Evolutionary conservation across 2,888 invertebrate species (phyloP).

Genomic region (Acrobasis suavella): DNA sequence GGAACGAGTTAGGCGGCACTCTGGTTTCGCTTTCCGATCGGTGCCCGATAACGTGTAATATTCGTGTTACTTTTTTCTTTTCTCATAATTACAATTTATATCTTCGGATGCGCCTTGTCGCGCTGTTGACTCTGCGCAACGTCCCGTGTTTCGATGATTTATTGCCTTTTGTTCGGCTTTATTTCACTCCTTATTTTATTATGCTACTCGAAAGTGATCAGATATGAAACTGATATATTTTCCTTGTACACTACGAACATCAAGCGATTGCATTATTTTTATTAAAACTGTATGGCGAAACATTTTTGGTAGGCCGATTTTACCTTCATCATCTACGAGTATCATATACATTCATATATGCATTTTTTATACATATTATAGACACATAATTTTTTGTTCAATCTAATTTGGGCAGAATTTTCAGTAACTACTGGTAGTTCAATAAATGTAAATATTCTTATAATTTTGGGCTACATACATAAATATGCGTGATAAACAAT

Average conservation of each 20-base stretch:
- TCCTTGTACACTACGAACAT: slow-evolving; percentile 1
- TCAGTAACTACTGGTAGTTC: too few species aligned
- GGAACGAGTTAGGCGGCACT: slow-evolving; percentile 47
- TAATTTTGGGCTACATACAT: too few species aligned
- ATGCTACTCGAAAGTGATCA: slow-evolving; percentile 33
- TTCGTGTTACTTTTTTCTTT: slow-evolving; percentile 39
- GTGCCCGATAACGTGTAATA: slow-evolving; percentile 45
- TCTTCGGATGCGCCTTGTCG: slow-evolving; percentile 39
- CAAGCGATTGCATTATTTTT: too few species aligned
- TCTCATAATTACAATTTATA: slow-evolving; percentile 60
- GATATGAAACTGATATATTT: slow-evolving; percentile 24
- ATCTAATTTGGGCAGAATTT: too few species aligned
- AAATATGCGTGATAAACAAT: too few species aligned
- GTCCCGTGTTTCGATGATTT: slow-evolving; percentile 41
- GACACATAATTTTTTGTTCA: too few species aligned
- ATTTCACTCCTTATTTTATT: slow-evolving; percentile 29
- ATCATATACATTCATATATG: too few species aligned
- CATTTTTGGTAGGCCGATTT: too few species aligned
- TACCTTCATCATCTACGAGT: too few species aligned
- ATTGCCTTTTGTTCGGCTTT: slow-evolving; percentile 34
- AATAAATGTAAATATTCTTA: too few species aligned
- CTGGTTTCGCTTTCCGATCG: slow-evolving; percentile 45
- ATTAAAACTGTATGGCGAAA: too few species aligned
- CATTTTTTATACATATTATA: too few species aligned
- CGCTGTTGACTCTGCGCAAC: slow-evolving; percentile 39